phyloP scores from a whole-genome alignment of 92 coral and sea anemone genomes.

The Virgularia gustaviana region DNA sequence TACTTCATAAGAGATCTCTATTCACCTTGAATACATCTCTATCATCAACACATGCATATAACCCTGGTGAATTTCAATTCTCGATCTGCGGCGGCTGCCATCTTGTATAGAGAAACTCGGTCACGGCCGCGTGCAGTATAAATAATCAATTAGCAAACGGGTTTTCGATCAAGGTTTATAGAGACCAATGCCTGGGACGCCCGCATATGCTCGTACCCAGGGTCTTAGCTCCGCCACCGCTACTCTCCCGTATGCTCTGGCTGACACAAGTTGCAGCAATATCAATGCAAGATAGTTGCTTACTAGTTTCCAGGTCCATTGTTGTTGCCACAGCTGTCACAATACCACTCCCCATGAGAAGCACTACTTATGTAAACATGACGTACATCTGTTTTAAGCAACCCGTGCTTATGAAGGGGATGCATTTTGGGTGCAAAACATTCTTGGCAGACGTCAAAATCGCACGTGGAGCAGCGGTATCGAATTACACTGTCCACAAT shows the following conservation, averaged over 20 bases:
- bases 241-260: background rate
- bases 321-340: background rate
- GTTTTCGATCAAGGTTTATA: too few relatives aligned
- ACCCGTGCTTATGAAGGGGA: background rate
- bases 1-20: too few relatives aligned
- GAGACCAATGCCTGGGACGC: too few relatives aligned
- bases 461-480: background rate
- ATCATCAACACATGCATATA: too few relatives aligned
- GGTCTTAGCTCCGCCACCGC: background rate
- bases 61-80: too few relatives aligned
- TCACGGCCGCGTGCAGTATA: too few relatives aligned
- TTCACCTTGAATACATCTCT: too few relatives aligned
- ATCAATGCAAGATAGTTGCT: background rate
- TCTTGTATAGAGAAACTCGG: too few relatives aligned
- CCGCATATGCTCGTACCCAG: background rate
- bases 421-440: background rate
- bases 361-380: background rate
- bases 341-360: background rate
- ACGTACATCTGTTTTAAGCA: background rate
- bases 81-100: too few relatives aligned
- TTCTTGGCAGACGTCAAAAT: background rate
- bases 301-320: conserved; percentile 12
- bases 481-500: background rate
- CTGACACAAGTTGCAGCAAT: too few relatives aligned
- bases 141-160: too few relatives aligned